Conservation (phyloP, 1,140 invertebrate species). For the Chrysoperla carnea region DNA sequence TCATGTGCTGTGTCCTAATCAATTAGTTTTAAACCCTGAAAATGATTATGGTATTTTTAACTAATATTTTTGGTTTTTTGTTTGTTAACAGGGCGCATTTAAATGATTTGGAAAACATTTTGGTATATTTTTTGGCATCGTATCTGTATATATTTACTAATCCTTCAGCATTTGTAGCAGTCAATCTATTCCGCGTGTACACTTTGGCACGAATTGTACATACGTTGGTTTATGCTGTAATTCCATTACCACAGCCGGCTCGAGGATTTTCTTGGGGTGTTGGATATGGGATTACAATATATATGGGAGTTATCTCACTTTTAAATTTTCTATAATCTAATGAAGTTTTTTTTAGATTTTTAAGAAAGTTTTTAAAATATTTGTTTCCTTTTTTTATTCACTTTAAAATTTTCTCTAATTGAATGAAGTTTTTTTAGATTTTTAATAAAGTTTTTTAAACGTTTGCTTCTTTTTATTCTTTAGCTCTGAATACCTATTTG, state of each 20-base stretch:
- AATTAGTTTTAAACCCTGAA: too few relatives aligned
- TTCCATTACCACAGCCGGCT: conserved; percentile 32
- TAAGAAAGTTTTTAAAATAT: too few relatives aligned
- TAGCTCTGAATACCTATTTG: too few relatives aligned
- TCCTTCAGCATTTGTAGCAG: conserved; percentile 29
- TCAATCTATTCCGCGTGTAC: conserved; percentile 37
- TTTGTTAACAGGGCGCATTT: conserved; percentile 38
- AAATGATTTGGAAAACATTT: conserved; percentile 61
- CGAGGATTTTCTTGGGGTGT: conserved; percentile 27
- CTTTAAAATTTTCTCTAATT: conserved; percentile 8
- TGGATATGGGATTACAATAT: conserved; percentile 23
- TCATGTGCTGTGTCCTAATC: too few relatives aligned
- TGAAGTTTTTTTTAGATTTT: too few relatives aligned
- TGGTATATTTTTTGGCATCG: conserved; percentile 40
- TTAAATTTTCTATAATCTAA: conserved; percentile 5
- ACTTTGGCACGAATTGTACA: conserved; percentile 37
- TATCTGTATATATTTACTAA: conserved; percentile 40
- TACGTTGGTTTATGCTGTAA: conserved; percentile 41
- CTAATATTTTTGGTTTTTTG: not conserved
- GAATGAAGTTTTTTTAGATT: too few relatives aligned
- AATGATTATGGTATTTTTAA: too few relatives aligned
- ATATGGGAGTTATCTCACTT: conserved; percentile 21
- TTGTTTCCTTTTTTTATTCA: too few relatives aligned
- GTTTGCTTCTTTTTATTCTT: too few relatives aligned
- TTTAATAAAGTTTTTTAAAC: too few relatives aligned